Evolutionary conservation across 2,888 invertebrate genomes (phyloP).

Genomic region (Pseudococcus jackbeardsleyi): DNA sequence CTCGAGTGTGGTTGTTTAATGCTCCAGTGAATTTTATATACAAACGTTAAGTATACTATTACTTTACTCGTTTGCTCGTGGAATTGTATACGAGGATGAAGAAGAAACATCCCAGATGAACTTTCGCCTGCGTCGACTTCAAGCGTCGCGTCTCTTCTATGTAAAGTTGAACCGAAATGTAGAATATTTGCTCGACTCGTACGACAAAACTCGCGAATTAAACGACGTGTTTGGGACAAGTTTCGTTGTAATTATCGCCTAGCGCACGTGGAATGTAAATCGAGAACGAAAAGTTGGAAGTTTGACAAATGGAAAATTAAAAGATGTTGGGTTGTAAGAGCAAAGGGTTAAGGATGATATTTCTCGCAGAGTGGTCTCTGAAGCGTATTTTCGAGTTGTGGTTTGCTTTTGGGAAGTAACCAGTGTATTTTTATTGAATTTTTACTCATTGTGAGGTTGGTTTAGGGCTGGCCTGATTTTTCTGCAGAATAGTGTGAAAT

Average conservation of each 20-base stretch:
- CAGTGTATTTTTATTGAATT: too few relatives aligned
- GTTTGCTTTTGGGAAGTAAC: too few relatives aligned
- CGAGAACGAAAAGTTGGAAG: not conserved
- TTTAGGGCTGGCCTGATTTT: too few relatives aligned
- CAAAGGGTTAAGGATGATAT: not conserved
- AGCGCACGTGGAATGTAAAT: conserved; percentile 14
- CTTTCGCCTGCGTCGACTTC: not conserved
- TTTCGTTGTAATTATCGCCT: not conserved
- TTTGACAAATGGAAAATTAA: conserved; percentile 19
- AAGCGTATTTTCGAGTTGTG: not conserved
- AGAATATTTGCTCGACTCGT: not conserved
- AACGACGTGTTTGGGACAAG: conserved; percentile 14
- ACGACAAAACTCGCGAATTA: not conserved
- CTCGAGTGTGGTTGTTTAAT: not conserved
- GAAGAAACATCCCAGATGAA: not conserved
- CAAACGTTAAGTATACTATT: not conserved
- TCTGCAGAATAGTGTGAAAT: too few relatives aligned
- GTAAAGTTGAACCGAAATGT: not conserved
- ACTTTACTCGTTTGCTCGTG: not conserved
- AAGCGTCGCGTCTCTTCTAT: not conserved
- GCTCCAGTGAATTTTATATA: conserved; percentile 1
- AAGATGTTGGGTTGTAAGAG: not conserved
- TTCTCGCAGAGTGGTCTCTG: not conserved
- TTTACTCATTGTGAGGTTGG: too few relatives aligned
- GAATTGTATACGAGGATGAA: not conserved